Evolutionary conservation across 2,888 invertebrate genomes (phyloP).

Genomic region (Lissonota sp.): DNA sequence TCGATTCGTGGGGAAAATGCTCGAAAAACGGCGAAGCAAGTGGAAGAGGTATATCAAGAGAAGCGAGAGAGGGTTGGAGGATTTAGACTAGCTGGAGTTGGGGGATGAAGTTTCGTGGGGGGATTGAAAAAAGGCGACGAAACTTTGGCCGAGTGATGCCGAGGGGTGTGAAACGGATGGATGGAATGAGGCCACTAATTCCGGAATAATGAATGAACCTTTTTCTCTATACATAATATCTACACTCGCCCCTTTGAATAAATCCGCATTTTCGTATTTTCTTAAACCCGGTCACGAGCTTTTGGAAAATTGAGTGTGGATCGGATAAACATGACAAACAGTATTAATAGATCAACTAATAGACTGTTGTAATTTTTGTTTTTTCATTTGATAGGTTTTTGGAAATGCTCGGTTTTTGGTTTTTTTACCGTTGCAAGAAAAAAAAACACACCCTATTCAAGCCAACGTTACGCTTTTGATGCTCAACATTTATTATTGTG

Average conservation of each 20-base stretch:
- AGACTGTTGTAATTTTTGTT: too few relatives aligned
- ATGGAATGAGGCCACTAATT: constrained; percentile 82
- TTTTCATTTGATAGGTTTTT: too few relatives aligned
- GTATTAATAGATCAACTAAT: too few relatives aligned
- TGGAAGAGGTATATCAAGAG: constrained; percentile 63
- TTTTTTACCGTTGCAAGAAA: constrained; percentile 26
- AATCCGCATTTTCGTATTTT: too few relatives aligned
- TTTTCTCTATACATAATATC: too few relatives aligned
- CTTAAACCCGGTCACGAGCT: too few relatives aligned
- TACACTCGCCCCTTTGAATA: too few relatives aligned
- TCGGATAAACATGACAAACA: too few relatives aligned
- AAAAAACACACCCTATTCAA: constrained; percentile 11
- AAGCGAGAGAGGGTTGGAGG: constrained; percentile 33
- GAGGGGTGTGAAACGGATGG: constrained; percentile 68
- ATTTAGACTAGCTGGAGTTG: constrained; percentile 37
- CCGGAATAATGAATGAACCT: constrained; percentile 81
- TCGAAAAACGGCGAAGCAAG: constrained; percentile 31
- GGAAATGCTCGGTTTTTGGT: background rate
- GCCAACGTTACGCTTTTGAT: constrained; percentile 16
- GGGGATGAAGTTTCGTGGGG: constrained; percentile 56
- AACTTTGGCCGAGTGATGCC: constrained; percentile 54
- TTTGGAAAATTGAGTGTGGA: too few relatives aligned
- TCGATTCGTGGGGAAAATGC: constrained; percentile 23
- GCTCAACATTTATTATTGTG: constrained; percentile 78
- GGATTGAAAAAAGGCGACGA: constrained; percentile 60